Base-by-base conservation (phyloP, 2,888 invertebrate genomes). In the Sinentomon sp. region DNA sequence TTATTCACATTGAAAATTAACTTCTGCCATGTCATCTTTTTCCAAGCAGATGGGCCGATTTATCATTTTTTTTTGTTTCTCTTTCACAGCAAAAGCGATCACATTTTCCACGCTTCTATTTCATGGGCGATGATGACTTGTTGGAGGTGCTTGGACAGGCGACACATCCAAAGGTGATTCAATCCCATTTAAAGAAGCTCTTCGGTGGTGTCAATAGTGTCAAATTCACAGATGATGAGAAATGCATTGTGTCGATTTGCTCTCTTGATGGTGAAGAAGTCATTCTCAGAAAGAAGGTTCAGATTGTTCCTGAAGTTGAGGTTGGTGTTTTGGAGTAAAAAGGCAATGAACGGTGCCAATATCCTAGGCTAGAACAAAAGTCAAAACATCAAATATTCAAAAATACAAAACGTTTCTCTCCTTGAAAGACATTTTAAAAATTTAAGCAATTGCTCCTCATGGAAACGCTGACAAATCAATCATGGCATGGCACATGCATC, bases 111-210 rank as follows among this genome's bases (percentile, higher is more conserved):
- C 62, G 97, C 36, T 76, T 99, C 45, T 85, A 92, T 51, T 97
- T 97, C 52, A 62, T 99, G 40, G 89, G 89, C 37, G 94, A 99
- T 50, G 97, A 97, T 48, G 97, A 99, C 54, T 60, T 97, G 33
- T 56, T 97, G 35, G 94, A 97, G 59, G 66, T 97, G 38, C 63
- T 99, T 9, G 89, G 89, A 0, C 87, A 89, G 55, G 73, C 82
- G 0, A 70, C 77, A 1, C 82, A 82, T 44, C 76, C 77, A 37
- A 64, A 65, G 29, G 74, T 89, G 3, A 78, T 97, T 51, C 85
- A 92, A 53, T 65, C 73, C 1, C 94, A 99, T 52, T 63, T 97
- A 41, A 85, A 85, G 53, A 97, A 97, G 54, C 59, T 97, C 13
- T 97, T 92, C 54, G 82, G 87, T 19, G 85, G 85, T 2, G 71